Base-by-base conservation (phyloP, 2,888 invertebrate species). In the Cephus pygmeus region DNA sequence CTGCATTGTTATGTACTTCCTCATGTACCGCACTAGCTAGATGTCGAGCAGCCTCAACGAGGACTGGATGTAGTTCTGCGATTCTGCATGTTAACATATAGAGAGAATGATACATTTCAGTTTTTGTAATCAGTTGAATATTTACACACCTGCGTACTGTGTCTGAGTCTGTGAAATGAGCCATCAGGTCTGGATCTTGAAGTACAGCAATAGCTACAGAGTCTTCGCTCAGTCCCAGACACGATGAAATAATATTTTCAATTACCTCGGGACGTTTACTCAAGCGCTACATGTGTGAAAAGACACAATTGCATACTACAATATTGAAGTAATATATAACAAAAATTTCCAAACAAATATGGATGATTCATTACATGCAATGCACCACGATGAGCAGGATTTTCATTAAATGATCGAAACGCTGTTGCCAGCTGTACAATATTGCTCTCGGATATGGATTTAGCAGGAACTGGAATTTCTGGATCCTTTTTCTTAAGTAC, bases 181-280 rank as follows among this genome's bases (percentile, higher is more conserved):
- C 93, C 82, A 97, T 92, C n/a, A 97, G 91, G 85, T 96, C 95
- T 31, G 95, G 95, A 89, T 96, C 96, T 87, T 95, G 95, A 23
- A 97, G 92, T 83, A 96, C 94, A 1, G 96, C 95, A 40, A 96
- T 91, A 0, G 96, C 95, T 23, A 95, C 94, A 69, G 95, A 95
- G 89, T 96, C 96, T 68, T 95, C 93, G 1, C 93, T 93, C 15
- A 97, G 91, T 0, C 94, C 95, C 11, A 96, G 96, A 0, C 95
- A 94, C 35, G 94, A 94, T 73, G 94, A 94, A 75, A 96, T 93
- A 23, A 97, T 94, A 89, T 95, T 96, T 79, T 95, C 94, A 87
- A 96, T 88, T 15, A 92, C 91, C 78, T 93, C 93, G 34, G 92
- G 92, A 75, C 92, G 87, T 79, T 88, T 89, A 68, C 85, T 89